Percentiles rank a stretch among this genome's conserved stretches.
phyloP scores from a whole-genome alignment of 2,113 vertebrate species.

The Motacilla tschutschensis region DNA sequence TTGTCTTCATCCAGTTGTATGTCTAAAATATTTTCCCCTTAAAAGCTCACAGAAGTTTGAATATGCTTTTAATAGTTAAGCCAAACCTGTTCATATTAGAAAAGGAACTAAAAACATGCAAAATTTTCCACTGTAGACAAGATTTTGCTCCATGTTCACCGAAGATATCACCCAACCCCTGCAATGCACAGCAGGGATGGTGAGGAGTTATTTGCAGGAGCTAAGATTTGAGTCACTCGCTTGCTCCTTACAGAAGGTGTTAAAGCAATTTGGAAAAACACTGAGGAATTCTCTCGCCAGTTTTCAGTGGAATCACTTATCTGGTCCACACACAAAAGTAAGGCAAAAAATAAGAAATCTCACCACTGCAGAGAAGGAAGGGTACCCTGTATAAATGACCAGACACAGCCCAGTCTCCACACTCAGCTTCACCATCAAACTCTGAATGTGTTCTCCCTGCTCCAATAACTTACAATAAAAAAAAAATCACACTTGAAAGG shows the following conservation, averaged over 20 bases:
- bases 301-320: neutral
- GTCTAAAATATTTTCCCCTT: neutral
- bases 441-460: neutral
- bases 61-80: neutral
- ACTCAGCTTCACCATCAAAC: neutral
- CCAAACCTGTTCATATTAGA: neutral
- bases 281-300: neutral
- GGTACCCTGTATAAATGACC: neutral
- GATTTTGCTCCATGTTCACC: neutral
- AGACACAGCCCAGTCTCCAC: neutral
- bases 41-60: neutral
- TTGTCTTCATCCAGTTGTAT: accelerated
- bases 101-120: neutral
- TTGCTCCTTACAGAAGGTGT: neutral
- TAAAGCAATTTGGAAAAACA: neutral
- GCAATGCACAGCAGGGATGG: neutral
- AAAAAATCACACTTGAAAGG: neutral
- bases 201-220: neutral
- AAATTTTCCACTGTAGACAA: neutral
- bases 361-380: neutral
- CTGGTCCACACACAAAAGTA: neutral
- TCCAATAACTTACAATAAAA: neutral
- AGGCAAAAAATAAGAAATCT: neutral
- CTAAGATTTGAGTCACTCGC: neutral
- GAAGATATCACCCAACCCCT: neutral